Conservation (phyloP, 2,888 invertebrate species). For the Ormyrus pomaceus region DNA sequence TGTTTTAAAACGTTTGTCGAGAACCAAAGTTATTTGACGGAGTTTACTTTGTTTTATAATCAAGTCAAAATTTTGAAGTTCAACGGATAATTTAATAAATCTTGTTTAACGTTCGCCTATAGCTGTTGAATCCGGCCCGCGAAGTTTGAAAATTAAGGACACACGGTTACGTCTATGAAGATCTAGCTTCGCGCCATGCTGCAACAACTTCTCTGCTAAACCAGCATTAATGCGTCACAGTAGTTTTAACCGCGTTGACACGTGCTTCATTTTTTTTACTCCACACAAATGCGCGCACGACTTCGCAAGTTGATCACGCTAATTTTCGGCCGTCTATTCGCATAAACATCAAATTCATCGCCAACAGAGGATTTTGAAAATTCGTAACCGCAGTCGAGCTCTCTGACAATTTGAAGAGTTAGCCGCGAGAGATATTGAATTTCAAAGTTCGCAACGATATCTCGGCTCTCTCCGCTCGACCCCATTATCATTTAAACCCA, state of each 20-base stretch:
- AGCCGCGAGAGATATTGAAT: no score
- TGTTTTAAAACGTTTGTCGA: no score
- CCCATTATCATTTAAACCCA: neutral
- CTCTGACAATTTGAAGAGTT: no score
- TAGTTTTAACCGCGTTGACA: neutral
- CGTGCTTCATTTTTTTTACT: neutral
- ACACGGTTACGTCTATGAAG: neutral
- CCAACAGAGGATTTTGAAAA: no score
- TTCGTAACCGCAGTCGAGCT: no score
- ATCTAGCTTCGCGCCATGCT: neutral
- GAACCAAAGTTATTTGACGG: no score
- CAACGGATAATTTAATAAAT: constrained; percentile 26
- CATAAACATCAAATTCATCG: no score
- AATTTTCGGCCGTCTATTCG: no score
- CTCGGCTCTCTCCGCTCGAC: neutral
- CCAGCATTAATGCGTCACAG: neutral
- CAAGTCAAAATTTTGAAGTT: constrained; percentile 1
- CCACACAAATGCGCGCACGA: no score
- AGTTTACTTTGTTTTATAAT: no score
- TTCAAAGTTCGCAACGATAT: no score
- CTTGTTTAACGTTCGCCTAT: neutral
- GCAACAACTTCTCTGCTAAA: neutral
- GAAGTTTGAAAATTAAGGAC: constrained; percentile 28
- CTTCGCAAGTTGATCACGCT: no score
- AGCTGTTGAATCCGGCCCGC: constrained; percentile 4